Conservation (phyloP, 2,113 vertebrate genomes). For the Eolophus roseicapilla region DNA sequence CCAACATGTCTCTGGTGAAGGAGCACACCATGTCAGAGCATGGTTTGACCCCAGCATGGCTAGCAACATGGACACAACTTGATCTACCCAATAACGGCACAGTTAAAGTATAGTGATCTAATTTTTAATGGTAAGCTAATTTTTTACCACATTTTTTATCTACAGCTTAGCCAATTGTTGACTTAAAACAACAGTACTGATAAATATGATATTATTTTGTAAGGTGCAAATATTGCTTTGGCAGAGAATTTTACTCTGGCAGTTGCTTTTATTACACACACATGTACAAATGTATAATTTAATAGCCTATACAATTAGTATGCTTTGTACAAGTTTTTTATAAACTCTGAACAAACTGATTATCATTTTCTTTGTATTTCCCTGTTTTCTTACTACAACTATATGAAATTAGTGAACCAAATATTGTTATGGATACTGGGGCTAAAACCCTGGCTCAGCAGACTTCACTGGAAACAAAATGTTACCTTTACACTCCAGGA, state of each 20-base stretch:
- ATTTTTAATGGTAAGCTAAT: not conserved
- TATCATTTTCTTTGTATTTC: not conserved
- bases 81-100: not conserved
- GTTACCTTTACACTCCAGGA: not conserved
- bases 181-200: not conserved
- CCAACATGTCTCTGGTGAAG: not conserved
- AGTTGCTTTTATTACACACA: not conserved
- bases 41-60: not conserved
- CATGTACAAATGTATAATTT: not conserved
- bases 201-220: not conserved
- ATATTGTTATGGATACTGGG: rapidly evolving
- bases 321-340: not conserved
- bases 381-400: not conserved
- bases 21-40: not conserved
- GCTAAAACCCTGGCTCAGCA: not conserved
- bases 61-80: not conserved
- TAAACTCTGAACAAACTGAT: not conserved
- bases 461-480: not conserved
- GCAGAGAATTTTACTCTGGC: not conserved
- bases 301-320: not conserved
- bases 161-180: not conserved
- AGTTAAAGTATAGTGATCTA: not conserved
- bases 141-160: not conserved
- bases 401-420: not conserved
- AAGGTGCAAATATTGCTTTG: not conserved